These are phyloP conservation scores for Caenorhabditis angaria DNA, from an alignment of 2,888 invertebrate genomes.

Conservation along the genomic window DNA sequence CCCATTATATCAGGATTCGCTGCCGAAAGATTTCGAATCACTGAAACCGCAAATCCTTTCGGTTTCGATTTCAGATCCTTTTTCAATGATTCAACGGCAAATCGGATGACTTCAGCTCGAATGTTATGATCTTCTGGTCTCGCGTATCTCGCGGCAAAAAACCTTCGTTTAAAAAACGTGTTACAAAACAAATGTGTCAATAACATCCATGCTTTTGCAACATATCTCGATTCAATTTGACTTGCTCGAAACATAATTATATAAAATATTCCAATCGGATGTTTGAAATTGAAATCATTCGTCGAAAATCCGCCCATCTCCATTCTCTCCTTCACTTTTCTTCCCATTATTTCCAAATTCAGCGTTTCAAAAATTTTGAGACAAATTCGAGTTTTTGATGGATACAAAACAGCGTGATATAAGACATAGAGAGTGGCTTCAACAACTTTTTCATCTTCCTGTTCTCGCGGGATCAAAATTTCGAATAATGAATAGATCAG, in stretches of 20 bases:
- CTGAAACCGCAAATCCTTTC: conserved; percentile 22
- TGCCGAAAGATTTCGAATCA: conserved; percentile 24
- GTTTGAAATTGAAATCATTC: neutral
- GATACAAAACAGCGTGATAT: conserved; percentile 4
- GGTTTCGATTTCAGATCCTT: conserved; percentile 21
- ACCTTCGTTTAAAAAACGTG: conserved; percentile 11
- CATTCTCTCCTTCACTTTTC: neutral
- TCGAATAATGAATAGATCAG: conserved; percentile 24
- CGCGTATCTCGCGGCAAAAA: neutral
- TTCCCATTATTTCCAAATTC: conserved; percentile 13
- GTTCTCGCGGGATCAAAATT: conserved; percentile 9
- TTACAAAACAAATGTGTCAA: conserved; percentile 28
- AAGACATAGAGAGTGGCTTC: conserved; percentile 17
- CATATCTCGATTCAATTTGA: conserved; percentile 18
- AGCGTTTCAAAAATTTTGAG: conserved; percentile 8
- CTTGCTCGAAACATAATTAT: conserved; percentile 19
- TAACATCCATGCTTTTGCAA: conserved; percentile 19
- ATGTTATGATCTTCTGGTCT: neutral
- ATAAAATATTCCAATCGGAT: conserved; percentile 23
- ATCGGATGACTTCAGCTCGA: conserved; percentile 13
- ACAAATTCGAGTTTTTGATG: conserved; percentile 4
- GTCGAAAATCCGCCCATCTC: neutral
- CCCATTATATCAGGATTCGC: conserved; percentile 9
- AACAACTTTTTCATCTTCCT: conserved; percentile 20
- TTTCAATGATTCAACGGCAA: conserved; percentile 14